Percentiles rank a stretch among this genome's conserved stretches.
These are phyloP conservation scores for Falcaria lacertinaria DNA, from an alignment of 2,888 invertebrate species.

Conservation along the genomic window DNA sequence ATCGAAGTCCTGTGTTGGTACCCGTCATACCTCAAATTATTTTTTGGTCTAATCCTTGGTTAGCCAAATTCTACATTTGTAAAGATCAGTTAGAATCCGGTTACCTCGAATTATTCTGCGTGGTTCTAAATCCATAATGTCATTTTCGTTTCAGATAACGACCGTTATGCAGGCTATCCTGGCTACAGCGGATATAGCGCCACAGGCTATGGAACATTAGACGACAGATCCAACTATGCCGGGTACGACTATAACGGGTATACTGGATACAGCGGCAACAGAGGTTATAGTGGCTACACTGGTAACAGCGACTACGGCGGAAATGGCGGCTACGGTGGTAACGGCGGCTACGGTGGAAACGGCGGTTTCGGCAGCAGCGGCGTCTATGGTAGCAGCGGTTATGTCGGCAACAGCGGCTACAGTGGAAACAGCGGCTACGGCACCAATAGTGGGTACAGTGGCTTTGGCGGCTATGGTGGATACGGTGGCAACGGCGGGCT, in stretches of 20 bases:
- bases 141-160: slow-evolving; percentile 34
- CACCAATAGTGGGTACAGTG: slow-evolving; percentile 18
- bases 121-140: too few relatives aligned
- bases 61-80: too few relatives aligned
- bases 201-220: slow-evolving; percentile 46
- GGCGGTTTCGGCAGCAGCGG: slow-evolving; percentile 15
- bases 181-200: slow-evolving; percentile 28
- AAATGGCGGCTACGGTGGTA: slow-evolving; percentile 10
- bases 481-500: slow-evolving; percentile 81
- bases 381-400: slow-evolving; percentile 18
- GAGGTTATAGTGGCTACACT: slow-evolving; percentile 7
- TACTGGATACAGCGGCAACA: slow-evolving; percentile 3
- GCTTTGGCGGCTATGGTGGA: slow-evolving; percentile 76
- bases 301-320: slow-evolving; percentile 3
- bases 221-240: slow-evolving; percentile 43
- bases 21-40: too few relatives aligned
- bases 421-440: slow-evolving; percentile 15
- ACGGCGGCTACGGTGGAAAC: slow-evolving; percentile 5
- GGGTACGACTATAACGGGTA: too few relatives aligned
- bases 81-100: too few relatives aligned
- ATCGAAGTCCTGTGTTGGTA: too few relatives aligned
- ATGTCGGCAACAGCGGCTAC: slow-evolving; percentile 16
- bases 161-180: slow-evolving; percentile 57
- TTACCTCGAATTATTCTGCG: too few relatives aligned
- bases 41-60: too few relatives aligned